Conservation (phyloP, 2,113 vertebrate genomes). For the Zosterops borbonicus region DNA sequence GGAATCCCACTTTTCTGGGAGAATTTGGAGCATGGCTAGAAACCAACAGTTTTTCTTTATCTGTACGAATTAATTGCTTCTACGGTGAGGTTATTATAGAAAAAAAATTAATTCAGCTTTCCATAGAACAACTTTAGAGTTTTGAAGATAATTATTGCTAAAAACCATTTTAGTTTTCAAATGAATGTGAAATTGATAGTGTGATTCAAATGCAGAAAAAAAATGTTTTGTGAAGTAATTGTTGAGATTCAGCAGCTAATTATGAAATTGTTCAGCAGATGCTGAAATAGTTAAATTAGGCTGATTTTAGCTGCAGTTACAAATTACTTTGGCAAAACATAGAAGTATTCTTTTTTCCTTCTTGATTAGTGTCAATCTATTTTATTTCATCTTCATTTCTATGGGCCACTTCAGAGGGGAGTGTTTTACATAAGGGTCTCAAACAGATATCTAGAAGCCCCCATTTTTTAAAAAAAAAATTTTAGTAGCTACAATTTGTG, state of each 20-base stretch:
- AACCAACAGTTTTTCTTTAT: neutral
- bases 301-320: neutral
- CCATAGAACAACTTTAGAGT: neutral
- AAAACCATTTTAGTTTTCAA: neutral
- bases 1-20: neutral
- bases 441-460: neutral
- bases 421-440: fast-evolving
- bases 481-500: neutral
- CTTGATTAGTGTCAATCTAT: neutral
- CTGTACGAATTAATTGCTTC: neutral
- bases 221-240: neutral
- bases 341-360: neutral
- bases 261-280: neutral
- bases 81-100: neutral
- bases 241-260: neutral
- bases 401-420: neutral
- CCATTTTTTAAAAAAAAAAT: neutral
- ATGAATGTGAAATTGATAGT: neutral
- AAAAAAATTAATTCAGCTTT: neutral
- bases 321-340: neutral
- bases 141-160: neutral
- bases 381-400: neutral
- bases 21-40: neutral
- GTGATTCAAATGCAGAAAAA: neutral
- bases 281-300: neutral